A percentile compares a stretch with the other conserved stretches of the same genome.
Conservation (phyloP, 2,888 invertebrate genomes). For the Tachina lurida region DNA sequence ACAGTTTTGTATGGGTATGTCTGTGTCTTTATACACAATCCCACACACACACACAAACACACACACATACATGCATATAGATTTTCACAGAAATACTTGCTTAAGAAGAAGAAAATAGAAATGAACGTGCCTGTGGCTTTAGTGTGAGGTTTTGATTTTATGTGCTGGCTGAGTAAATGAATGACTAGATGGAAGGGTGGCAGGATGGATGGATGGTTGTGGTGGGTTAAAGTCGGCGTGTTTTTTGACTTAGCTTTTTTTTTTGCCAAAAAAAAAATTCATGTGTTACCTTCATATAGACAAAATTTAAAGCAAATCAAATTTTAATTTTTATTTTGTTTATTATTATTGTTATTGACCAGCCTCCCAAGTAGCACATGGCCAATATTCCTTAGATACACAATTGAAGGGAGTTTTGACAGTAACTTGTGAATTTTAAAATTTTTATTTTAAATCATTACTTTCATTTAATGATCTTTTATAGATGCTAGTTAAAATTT, state of each 20-base stretch:
- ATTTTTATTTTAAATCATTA: no score
- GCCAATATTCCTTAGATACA: not conserved
- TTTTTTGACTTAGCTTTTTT: constrained; percentile 24
- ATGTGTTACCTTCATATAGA: not conserved
- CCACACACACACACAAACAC: not conserved
- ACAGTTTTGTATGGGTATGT: constrained; percentile 32
- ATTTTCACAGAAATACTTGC: not conserved
- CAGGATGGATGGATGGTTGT: constrained; percentile 24
- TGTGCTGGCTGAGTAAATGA: constrained; percentile 56
- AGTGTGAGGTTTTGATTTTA: constrained; percentile 60
- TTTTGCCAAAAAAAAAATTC: not conserved
- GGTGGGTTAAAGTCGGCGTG: constrained; percentile 30
- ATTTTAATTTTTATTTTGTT: not conserved
- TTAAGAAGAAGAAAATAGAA: constrained; percentile 67
- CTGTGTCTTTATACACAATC: constrained; percentile 1
- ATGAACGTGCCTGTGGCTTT: constrained; percentile 67
- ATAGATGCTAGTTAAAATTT: no score
- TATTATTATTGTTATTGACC: not conserved
- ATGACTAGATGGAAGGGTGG: constrained; percentile 31
- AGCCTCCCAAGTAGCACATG: not conserved
- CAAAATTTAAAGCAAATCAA: not conserved
- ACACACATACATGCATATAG: not conserved
- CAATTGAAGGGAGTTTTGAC: no score
- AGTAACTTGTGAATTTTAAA: no score
- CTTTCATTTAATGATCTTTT: no score